Conservation (phyloP, 1,140 invertebrate genomes). For the Brachionus koreanus region DNA sequence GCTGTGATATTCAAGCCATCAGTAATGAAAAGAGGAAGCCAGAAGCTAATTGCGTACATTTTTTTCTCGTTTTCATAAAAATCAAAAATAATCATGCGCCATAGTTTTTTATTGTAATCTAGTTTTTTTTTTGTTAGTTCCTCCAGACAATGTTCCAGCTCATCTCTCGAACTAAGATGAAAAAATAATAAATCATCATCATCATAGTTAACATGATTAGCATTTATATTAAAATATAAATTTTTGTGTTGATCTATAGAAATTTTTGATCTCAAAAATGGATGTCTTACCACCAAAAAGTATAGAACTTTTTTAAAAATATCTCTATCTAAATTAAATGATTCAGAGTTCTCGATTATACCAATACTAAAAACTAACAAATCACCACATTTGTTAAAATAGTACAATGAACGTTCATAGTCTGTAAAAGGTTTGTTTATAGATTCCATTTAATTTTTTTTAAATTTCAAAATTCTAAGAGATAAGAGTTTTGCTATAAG, state of each 20-base stretch:
- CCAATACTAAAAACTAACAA: not conserved
- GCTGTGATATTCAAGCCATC: slow-evolving; percentile 26
- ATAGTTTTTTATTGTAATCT: slow-evolving; percentile 6
- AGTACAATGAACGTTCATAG: not conserved
- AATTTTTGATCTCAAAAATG: slow-evolving; percentile 19
- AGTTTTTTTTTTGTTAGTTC: not conserved
- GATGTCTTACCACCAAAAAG: slow-evolving; percentile 11
- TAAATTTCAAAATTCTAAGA: too few species aligned
- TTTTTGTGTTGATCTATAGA: not conserved
- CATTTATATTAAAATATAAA: not conserved
- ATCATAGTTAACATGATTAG: not conserved
- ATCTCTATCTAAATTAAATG: not conserved
- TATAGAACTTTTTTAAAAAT: not conserved
- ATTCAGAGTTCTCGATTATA: not conserved
- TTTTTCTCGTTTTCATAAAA: not conserved
- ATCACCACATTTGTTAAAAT: slow-evolving; percentile 33
- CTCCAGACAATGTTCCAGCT: not conserved
- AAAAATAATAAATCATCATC: not conserved
- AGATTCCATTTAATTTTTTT: not conserved
- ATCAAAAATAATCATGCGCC: not conserved
- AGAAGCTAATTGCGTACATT: slow-evolving; percentile 8
- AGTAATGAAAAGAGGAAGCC: slow-evolving; percentile 24
- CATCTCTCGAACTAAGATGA: not conserved
- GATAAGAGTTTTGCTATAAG: too few species aligned
- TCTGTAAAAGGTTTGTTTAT: not conserved